Percentiles rank a stretch among this genome's conserved stretches.
These are phyloP conservation scores for Burhinus bistriatus DNA, from an alignment of 2,113 vertebrate genomes.

Conservation along the genomic window DNA sequence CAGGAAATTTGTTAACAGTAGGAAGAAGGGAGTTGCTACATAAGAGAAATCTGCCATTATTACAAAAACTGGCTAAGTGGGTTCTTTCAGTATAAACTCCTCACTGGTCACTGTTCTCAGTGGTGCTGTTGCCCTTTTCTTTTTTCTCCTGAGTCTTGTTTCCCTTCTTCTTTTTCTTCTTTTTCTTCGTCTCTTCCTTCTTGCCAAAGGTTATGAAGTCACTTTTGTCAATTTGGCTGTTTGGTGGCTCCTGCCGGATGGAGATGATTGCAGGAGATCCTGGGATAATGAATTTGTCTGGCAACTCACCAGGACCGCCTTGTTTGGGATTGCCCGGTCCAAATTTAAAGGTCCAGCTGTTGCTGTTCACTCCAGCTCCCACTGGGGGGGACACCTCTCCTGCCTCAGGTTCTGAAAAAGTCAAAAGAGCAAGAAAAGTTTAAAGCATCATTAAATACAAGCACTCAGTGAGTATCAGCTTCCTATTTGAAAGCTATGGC, in stretches of 20 bases:
- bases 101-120: slow-evolving; percentile 93
- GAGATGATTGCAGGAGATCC: slow-evolving; percentile 99
- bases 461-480: neutral
- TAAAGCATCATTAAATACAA: neutral
- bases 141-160: slow-evolving; percentile 94
- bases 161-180: slow-evolving; percentile 99
- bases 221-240: slow-evolving; percentile 92
- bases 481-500: neutral
- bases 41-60: slow-evolving; percentile 77
- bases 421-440: slow-evolving; percentile 31
- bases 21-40: slow-evolving; percentile 81
- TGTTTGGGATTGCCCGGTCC: slow-evolving; percentile 92
- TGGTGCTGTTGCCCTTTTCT: slow-evolving; percentile 90
- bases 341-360: slow-evolving; percentile 99
- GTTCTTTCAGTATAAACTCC: slow-evolving; percentile 72
- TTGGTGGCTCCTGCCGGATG: slow-evolving; percentile 93
- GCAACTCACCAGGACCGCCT: slow-evolving; percentile 94
- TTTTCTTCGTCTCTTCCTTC: slow-evolving; percentile 98
- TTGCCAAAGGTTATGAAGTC: slow-evolving; percentile 99
- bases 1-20: slow-evolving; percentile 69
- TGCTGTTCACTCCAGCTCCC: slow-evolving; percentile 96
- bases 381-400: slow-evolving; percentile 96
- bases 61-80: slow-evolving; percentile 81
- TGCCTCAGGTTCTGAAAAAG: slow-evolving; percentile 89
- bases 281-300: slow-evolving; percentile 98